Evolutionary conservation across 53 echinoderm and acorn worm species (phyloP).

Genomic region (Holothuria leucospilota): DNA sequence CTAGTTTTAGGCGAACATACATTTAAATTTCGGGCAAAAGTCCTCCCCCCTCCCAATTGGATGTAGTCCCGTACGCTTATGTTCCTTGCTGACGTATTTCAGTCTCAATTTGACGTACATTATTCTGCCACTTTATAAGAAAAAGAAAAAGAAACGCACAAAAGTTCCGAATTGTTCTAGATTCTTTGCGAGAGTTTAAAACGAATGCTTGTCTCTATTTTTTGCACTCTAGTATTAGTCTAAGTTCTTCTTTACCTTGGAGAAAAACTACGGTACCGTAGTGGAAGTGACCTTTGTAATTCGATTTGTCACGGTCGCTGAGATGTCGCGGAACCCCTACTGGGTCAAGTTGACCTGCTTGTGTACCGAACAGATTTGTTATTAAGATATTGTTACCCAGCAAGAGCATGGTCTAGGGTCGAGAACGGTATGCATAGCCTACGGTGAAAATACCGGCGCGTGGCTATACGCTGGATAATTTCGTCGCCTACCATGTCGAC

Average conservation of each 20-base stretch:
- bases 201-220: too few species aligned
- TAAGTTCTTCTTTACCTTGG: too few species aligned
- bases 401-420: slow-evolving; percentile 6
- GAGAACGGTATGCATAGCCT: slow-evolving; percentile 27
- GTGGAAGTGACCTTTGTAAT: slow-evolving; percentile 20
- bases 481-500: background rate
- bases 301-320: slow-evolving; percentile 32
- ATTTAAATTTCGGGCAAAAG: too few species aligned
- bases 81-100: too few species aligned
- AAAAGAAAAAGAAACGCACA: background rate
- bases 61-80: too few species aligned
- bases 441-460: slow-evolving; percentile 18
- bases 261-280: background rate
- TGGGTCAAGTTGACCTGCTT: slow-evolving; percentile 8
- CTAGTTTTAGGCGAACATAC: too few species aligned
- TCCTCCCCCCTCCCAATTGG: too few species aligned
- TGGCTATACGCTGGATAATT: background rate
- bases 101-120: too few species aligned
- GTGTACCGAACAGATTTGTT: slow-evolving; percentile 1
- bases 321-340: slow-evolving; percentile 12
- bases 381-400: background rate
- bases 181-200: too few species aligned
- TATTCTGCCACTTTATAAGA: background rate
- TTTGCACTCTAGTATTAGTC: too few species aligned
- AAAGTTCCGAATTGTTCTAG: background rate